These are phyloP conservation scores for Parauchenoglanis punctatus DNA, from an alignment of 2,797 vertebrate species.

Conservation along the genomic window DNA sequence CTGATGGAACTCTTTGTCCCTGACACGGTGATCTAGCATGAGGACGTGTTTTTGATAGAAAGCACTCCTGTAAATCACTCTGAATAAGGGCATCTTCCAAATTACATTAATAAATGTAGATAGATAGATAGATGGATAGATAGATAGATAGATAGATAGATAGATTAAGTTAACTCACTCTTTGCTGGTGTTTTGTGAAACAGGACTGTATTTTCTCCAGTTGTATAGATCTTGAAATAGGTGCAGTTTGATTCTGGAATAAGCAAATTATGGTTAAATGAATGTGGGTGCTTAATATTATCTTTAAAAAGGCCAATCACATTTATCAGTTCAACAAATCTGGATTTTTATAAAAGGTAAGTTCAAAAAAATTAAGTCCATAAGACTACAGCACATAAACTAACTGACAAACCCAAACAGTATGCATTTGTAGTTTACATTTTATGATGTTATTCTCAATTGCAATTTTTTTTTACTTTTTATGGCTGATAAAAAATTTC, in stretches of 20 bases:
- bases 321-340: neutral
- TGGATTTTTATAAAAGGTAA: neutral
- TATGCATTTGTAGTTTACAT: neutral
- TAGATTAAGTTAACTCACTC: slow-evolving; percentile 72
- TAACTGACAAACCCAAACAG: neutral
- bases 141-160: slow-evolving; percentile 17
- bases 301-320: neutral
- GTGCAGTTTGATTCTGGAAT: slow-evolving; percentile 84
- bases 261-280: slow-evolving; percentile 7
- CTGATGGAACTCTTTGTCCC: no score
- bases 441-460: neutral
- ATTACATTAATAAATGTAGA: neutral
- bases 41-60: neutral
- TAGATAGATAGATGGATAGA: neutral
- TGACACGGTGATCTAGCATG: neutral
- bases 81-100: no score
- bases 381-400: neutral
- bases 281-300: neutral
- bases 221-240: slow-evolving; percentile 91
- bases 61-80: no score
- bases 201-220: slow-evolving; percentile 81
- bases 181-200: slow-evolving; percentile 85
- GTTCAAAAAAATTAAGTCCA: neutral
- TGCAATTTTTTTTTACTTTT: neutral
- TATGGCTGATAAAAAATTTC: neutral